Percentiles rank a stretch among this genome's conserved stretches.
Conservation (phyloP, 2,888 invertebrate species). For the Xylota segnis region DNA sequence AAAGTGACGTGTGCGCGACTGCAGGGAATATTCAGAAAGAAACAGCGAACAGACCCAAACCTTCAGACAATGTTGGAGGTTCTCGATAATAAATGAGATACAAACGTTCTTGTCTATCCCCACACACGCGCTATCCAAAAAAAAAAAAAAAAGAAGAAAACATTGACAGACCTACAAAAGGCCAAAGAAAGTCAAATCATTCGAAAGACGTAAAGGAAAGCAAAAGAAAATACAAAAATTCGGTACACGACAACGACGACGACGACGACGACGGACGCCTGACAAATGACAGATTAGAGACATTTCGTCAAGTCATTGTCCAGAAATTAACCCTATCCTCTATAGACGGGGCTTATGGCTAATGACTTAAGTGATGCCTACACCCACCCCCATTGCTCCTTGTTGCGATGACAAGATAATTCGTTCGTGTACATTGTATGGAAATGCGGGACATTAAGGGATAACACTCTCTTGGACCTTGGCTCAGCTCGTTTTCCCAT, state of each 20-base stretch:
- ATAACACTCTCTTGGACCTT: constrained; percentile 16
- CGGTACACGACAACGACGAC: constrained; percentile 10
- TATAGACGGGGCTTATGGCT: constrained; percentile 57
- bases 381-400: constrained; percentile 79
- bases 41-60: background rate
- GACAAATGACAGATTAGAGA: constrained; percentile 83
- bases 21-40: constrained; percentile 26
- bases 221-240: constrained; percentile 49
- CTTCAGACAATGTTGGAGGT: constrained; percentile 42
- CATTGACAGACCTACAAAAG: constrained; percentile 15
- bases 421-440: constrained; percentile 69
- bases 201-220: constrained; percentile 16
- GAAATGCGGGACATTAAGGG: constrained; percentile 76
- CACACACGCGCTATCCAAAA: background rate
- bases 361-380: constrained; percentile 76
- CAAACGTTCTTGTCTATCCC: constrained; percentile 27
- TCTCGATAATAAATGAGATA: constrained; percentile 64
- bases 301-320: constrained; percentile 84
- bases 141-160: constrained; percentile 7
- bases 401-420: constrained; percentile 77
- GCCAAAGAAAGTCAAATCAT: constrained; percentile 30
- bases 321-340: constrained; percentile 77
- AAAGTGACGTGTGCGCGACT: constrained; percentile 65
- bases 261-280: constrained; percentile 14
- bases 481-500: constrained; percentile 2